Percentiles rank a stretch among this genome's conserved stretches.
Conservation (phyloP, 2,113 vertebrate species). For the Ibidorhyncha struthersii region DNA sequence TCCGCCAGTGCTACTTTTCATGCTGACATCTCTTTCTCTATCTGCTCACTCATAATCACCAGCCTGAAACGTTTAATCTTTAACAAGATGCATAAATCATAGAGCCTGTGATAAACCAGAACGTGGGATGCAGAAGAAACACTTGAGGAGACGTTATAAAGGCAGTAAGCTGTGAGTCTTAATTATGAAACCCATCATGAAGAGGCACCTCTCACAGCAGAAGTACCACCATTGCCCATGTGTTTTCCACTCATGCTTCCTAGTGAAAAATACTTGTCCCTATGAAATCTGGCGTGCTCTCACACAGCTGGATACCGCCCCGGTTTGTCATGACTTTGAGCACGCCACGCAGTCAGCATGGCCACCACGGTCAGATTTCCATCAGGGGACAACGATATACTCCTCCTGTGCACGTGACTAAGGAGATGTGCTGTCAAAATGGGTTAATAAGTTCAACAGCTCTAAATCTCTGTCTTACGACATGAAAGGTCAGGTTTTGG, state of each 20-base stretch:
- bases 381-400: accelerated
- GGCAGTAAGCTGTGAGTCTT: not conserved
- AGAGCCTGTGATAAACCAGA: not conserved
- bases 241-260: not conserved
- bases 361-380: not conserved
- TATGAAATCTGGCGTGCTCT: not conserved
- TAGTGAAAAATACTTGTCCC: not conserved
- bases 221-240: accelerated
- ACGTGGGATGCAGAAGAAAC: not conserved
- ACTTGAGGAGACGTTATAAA: not conserved
- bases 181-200: not conserved
- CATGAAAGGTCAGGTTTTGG: not conserved
- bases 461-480: not conserved
- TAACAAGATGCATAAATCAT: not conserved
- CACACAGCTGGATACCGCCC: not conserved
- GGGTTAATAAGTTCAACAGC: not conserved
- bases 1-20: not conserved
- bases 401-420: accelerated
- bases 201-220: not conserved
- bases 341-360: not conserved
- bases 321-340: not conserved
- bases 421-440: not conserved
- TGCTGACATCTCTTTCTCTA: not conserved
- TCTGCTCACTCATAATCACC: not conserved
- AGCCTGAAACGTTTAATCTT: not conserved